Conservation (phyloP, 2,797 vertebrate species). For the Staurois parvus region DNA sequence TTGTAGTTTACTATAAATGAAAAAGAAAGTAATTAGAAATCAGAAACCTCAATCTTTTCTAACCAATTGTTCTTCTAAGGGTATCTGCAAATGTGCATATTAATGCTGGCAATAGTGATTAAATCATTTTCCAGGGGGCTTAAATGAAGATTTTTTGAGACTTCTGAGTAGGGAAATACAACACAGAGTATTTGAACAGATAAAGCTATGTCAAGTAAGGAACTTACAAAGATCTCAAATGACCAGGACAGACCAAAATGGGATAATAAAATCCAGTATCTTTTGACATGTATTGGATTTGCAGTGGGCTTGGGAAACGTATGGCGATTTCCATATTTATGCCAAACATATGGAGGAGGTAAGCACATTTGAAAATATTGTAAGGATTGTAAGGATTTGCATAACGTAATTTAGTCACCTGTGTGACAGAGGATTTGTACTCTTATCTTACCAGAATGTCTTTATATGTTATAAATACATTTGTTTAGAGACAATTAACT, state of each 20-base stretch:
- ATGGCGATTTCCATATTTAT: slow-evolving; percentile 96
- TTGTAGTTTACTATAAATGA: background rate
- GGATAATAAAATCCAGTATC: slow-evolving; percentile 29
- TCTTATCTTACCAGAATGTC: too few species aligned
- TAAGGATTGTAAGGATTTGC: too few species aligned
- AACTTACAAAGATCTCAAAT: background rate
- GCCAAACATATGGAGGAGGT: slow-evolving; percentile 96
- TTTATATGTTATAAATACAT: too few species aligned
- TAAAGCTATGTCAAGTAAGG: background rate
- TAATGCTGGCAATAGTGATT: background rate
- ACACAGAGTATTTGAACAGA: background rate
- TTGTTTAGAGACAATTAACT: too few species aligned
- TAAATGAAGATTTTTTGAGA: background rate
- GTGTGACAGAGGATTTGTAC: too few species aligned
- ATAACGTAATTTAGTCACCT: too few species aligned
- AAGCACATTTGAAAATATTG: slow-evolving; percentile 70
- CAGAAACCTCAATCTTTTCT: background rate
- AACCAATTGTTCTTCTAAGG: slow-evolving; percentile 7
- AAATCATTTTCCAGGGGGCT: background rate
- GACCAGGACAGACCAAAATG: slow-evolving; percentile 25
- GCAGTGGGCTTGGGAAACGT: slow-evolving; percentile 95
- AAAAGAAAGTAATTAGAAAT: background rate
- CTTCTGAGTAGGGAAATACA: background rate
- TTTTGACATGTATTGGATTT: slow-evolving; percentile 41
- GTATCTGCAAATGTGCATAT: background rate